phyloP scores from a whole-genome alignment of 2,888 invertebrate genomes.

The Trichogramma dendrolimi region DNA sequence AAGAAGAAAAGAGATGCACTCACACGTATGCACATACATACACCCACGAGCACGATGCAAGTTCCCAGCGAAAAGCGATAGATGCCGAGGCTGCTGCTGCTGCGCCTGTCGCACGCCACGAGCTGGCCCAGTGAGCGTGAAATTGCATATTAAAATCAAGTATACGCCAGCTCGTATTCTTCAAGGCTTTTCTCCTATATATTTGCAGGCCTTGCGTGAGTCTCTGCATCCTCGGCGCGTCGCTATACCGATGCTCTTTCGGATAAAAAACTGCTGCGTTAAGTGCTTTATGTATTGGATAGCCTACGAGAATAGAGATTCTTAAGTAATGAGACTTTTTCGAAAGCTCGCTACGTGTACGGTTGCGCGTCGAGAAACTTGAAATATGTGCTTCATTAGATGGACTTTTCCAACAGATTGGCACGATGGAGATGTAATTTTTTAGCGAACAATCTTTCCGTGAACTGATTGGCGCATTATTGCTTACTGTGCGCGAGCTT shows the following conservation, averaged over 20 bases:
- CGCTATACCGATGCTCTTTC: background rate
- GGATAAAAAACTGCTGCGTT: slow-evolving; percentile 2
- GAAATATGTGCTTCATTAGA: slow-evolving; percentile 14
- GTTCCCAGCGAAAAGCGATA: slow-evolving; percentile 22
- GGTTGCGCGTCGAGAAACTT: background rate
- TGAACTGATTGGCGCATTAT: too few relatives aligned
- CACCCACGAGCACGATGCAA: background rate
- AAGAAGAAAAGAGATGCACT: too few relatives aligned
- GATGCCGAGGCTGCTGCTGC: slow-evolving; percentile 5
- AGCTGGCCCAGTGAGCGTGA: slow-evolving; percentile 17
- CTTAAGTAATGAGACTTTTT: slow-evolving; percentile 20
- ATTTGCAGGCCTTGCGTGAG: background rate
- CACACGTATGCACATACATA: background rate
- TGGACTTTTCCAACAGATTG: too few relatives aligned
- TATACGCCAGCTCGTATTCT: background rate
- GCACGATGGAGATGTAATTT: too few relatives aligned
- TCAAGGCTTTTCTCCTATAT: background rate
- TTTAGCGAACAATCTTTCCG: too few relatives aligned
- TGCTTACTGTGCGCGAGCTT: too few relatives aligned
- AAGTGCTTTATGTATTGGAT: slow-evolving; percentile 13
- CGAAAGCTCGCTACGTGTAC: too few relatives aligned
- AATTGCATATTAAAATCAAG: slow-evolving; percentile 28
- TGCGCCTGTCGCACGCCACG: background rate
- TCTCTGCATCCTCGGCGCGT: slow-evolving; percentile 3
- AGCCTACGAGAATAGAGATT: slow-evolving; percentile 4